Evolutionary conservation across 2,888 invertebrate genomes (phyloP), one percentile per base, ranked within the genome.

Genomic region (Lochmaea crataegi): DNA sequence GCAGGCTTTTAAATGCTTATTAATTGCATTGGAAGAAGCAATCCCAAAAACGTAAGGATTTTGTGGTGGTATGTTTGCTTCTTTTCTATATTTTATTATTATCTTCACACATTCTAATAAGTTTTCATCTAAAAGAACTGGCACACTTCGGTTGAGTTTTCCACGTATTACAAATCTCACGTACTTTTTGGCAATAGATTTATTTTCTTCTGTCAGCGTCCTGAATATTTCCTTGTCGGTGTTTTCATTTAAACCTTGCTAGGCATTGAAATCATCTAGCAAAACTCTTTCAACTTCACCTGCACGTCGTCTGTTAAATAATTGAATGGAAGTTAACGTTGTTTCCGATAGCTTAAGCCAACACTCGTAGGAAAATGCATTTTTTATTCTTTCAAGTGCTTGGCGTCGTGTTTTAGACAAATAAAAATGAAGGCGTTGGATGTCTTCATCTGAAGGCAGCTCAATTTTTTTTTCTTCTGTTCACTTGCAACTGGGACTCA

Each of bases 1-100:
- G 70, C 78, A 81, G 3, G 82, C 81, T 18, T 76, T 61, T 12
- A 80, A 64, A 68, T 81, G 65, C 66, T 68, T 68, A 22, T 41
- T 18, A 11, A 16, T 41, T 7, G 6, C 7, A 18, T 57, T 45
- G 10, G 14, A 26, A 26, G n/a, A 14, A 57, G 58, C 51, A 12
- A 71, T n/a, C n/a, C 71, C 71, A 67, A 71, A 71, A 14, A 71
- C 58, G 58, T 68, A 74, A 26, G n/a, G 12, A 32, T 75, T 71
- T 38, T 68, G 32, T 38, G n/a, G 11, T 32, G 41, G 41, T 51
- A n/a, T n/a, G n/a, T n/a, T n/a, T n/a, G 71, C 68, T 68, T 68
- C 6, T 32, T 64, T n/a, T 45, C 73, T 51, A 45, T 26, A 48
- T 26, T 64, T 45, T n/a, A 75, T n/a, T 16, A 75, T 53, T 12